Percentiles rank a stretch among this genome's conserved stretches.
Evolutionary conservation across 2,888 invertebrate genomes (phyloP).

Genomic region (Melinaea menophilus): DNA sequence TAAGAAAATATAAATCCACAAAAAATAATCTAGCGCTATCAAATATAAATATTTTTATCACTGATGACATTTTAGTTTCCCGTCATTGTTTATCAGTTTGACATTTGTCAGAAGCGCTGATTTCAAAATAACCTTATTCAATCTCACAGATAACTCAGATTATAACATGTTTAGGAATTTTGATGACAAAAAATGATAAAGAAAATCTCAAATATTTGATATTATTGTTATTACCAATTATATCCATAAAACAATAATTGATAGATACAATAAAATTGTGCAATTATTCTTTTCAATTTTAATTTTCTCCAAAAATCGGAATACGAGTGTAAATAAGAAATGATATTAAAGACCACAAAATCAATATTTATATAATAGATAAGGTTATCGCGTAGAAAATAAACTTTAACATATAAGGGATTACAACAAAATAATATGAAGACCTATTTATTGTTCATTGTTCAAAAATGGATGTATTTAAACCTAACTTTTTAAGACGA

Average conservation of each 20-base stretch:
- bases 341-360: no score
- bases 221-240: neutral
- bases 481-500: neutral
- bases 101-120: neutral
- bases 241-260: neutral
- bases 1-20: constrained; percentile 46
- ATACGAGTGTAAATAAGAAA: no score
- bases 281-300: neutral
- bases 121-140: neutral
- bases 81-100: constrained; percentile 8
- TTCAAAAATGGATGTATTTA: no score
- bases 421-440: no score
- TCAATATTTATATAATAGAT: no score
- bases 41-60: constrained; percentile 44
- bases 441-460: no score
- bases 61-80: constrained; percentile 37
- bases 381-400: no score
- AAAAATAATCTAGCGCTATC: constrained; percentile 54
- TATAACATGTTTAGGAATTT: neutral
- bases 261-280: neutral
- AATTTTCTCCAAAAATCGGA: neutral
- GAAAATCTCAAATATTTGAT: neutral
- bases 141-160: constrained; percentile 1
- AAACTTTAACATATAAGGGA: no score
- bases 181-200: neutral